These are phyloP conservation scores for Macquaria australasica DNA, from an alignment of 2,113 vertebrate genomes.

Conservation along the genomic window DNA sequence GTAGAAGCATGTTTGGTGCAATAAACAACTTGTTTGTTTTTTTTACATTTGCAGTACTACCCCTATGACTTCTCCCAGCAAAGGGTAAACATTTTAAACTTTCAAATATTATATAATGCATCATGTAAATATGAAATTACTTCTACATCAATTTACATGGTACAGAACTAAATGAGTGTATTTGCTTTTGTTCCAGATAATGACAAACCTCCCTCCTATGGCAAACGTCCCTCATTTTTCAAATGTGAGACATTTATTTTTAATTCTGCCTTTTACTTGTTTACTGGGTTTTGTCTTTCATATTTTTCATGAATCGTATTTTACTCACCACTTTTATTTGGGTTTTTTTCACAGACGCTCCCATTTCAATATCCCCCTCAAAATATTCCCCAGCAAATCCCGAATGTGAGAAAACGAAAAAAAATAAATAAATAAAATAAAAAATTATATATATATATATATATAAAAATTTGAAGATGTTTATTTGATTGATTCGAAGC, in stretches of 20 bases:
- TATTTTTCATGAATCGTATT: neutral
- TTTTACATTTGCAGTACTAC: constrained; percentile 78
- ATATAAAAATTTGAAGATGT: neutral
- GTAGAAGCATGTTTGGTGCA: neutral
- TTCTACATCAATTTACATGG: neutral
- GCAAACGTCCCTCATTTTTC: constrained; percentile 63
- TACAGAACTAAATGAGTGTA: neutral
- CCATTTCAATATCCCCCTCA: constrained; percentile 74
- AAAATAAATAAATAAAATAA: neutral
- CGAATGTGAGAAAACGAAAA: constrained; percentile 70
- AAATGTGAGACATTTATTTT: constrained; percentile 59
- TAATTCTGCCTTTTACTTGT: neutral
- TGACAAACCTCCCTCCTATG: constrained; percentile 73
- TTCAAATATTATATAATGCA: neutral
- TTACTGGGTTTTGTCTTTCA: no score
- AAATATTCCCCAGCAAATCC: constrained; percentile 67
- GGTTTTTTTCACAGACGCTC: constrained; percentile 65
- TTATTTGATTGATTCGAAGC: neutral
- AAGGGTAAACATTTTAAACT: constrained; percentile 68
- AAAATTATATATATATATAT: no score
- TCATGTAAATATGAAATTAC: neutral
- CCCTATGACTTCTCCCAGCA: constrained; percentile 80
- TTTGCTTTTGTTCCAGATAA: constrained; percentile 66
- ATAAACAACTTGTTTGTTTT: neutral
- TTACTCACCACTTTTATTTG: neutral